Base-by-base conservation (phyloP, 2,888 invertebrate genomes). In the Ditula angustiorana region DNA sequence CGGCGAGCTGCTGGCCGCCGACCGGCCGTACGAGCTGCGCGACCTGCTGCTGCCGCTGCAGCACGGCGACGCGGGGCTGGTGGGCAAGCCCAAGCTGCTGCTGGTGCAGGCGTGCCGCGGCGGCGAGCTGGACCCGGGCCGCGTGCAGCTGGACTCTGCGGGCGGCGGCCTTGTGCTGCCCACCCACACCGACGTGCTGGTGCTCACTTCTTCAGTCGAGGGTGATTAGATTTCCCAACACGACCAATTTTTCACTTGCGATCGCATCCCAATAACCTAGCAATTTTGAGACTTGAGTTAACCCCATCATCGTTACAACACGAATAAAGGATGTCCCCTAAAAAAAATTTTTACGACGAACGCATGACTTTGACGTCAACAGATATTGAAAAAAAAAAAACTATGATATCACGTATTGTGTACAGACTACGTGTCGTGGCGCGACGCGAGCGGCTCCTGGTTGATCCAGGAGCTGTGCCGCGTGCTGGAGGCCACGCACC, bases 31-130 rank as follows among this genome's bases (percentile, higher is more conserved):
- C 66, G 64, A 74, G 3, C 67, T 87, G 1, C 68, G 37, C 21
- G 86, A 87, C 26, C 66, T 87, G 2, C 73, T 79, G 5, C 57
- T 57, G 50, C 69, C 76, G 37, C 75, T 87, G 41, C 82, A 83
- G 66, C 70, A 74, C 23, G 72, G 73, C 0, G 72, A 81, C 58
- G 59, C 65, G 10, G 72, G 76, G 0, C 74, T 86, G 23, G 62
- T 57, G 1, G 81, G 78, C 30, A 86, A 83, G 44, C 88, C 88
- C 2, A 88, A 88, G 61, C 69, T 88, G 35, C 81, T 88, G 61
- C 81, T 88, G 44, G 71, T 88, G 26, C 72, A 90, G 87, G 90
- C 90, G 28, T 90, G 90, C 67, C 76, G 89, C 57, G 90, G 90
- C 0, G 72, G 53, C 0, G 67, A 68, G 1, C 30, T 75, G 5